Evolutionary conservation across 1,140 invertebrate species (phyloP), one percentile per base, ranked within the genome.

Genomic region (Atta cephalotes): DNA sequence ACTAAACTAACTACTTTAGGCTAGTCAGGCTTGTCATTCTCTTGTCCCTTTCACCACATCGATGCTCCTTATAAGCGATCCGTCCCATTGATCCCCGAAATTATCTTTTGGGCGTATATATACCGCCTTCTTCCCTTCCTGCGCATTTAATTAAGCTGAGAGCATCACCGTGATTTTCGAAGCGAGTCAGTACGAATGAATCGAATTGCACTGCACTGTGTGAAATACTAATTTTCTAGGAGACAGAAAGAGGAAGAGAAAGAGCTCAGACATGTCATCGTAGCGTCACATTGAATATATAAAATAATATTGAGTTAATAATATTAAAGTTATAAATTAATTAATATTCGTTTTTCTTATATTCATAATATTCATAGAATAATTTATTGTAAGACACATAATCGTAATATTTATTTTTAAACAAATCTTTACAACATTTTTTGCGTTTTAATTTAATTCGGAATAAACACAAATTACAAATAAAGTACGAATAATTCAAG

Each of bases 1-100:
- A 94, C 93, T 94, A 93, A 92, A 90, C 93, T 91, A 94, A 94
- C 92, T 93, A 93, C 89, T 93, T 90, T 66, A 90, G 89, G 85
- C 89, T 31, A 89, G 70, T 87, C 68, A 79, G 86, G 80, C 92
- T 88, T 91, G 90, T 92, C 92, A 66, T 89, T 88, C 77, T 72
- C 63, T 66, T 51, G 51, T 84, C 91, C 92, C 91, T 92, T 91
- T 92, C 90, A 63, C 77, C 80, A 63, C 76, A 74, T 71, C 86
- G 88, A 88, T 90, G 91, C 86, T 91, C 86, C 87, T 91, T 91
- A 87, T 88, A 71, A 51, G 62, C 71, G 65, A 74, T 62, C 66
- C 63, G 65, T 65, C 65, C 45, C 25, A 21, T 58, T 39, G 68
- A 89, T 79, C 84, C 77, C 60, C 60, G 60, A 63, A 90, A 82